Percentiles rank a stretch among this genome's conserved stretches.
Evolutionary conservation across 2,888 invertebrate genomes (phyloP).

Genomic region (Tridacna crocea): DNA sequence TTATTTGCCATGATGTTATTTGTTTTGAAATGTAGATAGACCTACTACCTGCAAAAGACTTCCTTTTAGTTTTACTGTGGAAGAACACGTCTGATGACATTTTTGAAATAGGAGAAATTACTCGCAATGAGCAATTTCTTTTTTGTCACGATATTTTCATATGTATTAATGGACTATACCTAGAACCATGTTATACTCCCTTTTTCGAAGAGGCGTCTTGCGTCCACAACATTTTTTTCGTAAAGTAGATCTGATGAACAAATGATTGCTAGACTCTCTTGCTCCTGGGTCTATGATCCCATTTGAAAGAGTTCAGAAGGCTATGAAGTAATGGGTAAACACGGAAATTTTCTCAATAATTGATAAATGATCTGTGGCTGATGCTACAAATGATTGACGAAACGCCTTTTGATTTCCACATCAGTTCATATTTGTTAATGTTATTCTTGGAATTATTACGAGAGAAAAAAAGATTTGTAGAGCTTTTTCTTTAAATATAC

Average conservation of each 20-base stretch:
- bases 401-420: slow-evolving; percentile 21
- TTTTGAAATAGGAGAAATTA: not conserved
- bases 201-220: too few relatives aligned
- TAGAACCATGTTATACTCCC: too few relatives aligned
- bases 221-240: too few relatives aligned
- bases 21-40: too few relatives aligned
- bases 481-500: too few relatives aligned
- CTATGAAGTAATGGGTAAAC: not conserved
- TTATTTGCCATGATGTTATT: too few relatives aligned
- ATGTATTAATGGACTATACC: not conserved
- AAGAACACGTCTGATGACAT: not conserved
- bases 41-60: too few relatives aligned
- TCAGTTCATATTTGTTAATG: slow-evolving; percentile 17
- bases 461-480: too few relatives aligned
- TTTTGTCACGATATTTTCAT: not conserved
- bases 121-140: not conserved
- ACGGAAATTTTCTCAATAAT: slow-evolving; percentile 3
- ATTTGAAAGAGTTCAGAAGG: not conserved
- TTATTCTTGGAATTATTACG: slow-evolving; percentile 13
- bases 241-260: too few relatives aligned
- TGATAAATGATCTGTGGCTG: slow-evolving; percentile 14
- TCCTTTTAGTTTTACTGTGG: too few relatives aligned
- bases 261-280: too few relatives aligned
- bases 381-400: slow-evolving; percentile 36
- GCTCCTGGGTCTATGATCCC: not conserved